Evolutionary conservation across 2,113 vertebrate genomes (phyloP), one percentile per base, ranked within the genome.

Genomic region (Monarcha castaneiventris): DNA sequence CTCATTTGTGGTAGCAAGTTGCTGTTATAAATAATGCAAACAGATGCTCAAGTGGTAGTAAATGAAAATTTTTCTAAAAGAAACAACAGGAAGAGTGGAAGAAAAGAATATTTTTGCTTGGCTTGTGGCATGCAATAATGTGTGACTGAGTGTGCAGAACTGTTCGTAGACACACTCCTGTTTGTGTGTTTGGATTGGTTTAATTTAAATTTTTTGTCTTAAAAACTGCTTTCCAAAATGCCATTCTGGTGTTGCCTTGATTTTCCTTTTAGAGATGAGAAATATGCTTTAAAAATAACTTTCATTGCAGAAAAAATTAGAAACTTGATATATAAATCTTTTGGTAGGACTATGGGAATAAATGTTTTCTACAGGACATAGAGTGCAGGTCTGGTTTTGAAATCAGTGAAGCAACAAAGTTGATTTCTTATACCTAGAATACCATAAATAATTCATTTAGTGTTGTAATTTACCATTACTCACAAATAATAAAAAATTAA

Each of bases 201-300:
- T 62, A 81, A 76, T 88, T 89, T 61, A 67, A 85, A 69, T 49
- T 3, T 68, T 76, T 58, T 84, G 43, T 87, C 71, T 95, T 94
- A 59, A 61, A 83, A 95, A 41, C 11, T 37, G 37, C 41, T 84
- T 80, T 96, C 69, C 69, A 67, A 93, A 95, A 84, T 87, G 23
- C 35, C 39, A 27, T 39, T 30, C 52, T 51, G 59, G 21, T 46
- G 35, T 84, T 96, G 41, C 80, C 33, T 86, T 2, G 2, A 29
- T 30, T 86, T 89, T 87, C 56, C 62, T 78, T 14, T 49, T 93
- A 71, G 52, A 86, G 26, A 32, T 44, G 21, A 91, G 21, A 88
- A 87, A 79, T 77, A 82, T 21, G 27, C 61, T 96, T 96, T 76
- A 32, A 89, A 96, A 95, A 49, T 84, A 90, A 90, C 55, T 95